phyloP scores from a whole-genome alignment of 1,140 invertebrate genomes.

The Pseudomyrmex cubaensis region DNA sequence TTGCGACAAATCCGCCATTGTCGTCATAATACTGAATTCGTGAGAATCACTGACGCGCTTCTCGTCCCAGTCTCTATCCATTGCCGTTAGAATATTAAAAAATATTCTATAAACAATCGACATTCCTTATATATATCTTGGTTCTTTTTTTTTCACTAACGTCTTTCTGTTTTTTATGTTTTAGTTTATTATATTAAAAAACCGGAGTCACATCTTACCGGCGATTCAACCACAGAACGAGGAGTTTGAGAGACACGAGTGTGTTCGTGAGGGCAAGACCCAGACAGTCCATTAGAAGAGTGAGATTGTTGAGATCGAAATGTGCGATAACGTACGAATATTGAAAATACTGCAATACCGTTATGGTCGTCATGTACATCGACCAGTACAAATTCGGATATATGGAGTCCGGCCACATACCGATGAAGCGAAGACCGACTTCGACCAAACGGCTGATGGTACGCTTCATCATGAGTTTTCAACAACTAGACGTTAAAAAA shows the following conservation, averaged over 20 bases:
- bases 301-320: not conserved
- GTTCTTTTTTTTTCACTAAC: not conserved
- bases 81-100: constrained; percentile 19
- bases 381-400: constrained; percentile 24
- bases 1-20: not conserved
- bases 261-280: constrained; percentile 34
- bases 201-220: constrained; percentile 23
- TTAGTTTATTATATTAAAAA: not conserved
- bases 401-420: constrained; percentile 32
- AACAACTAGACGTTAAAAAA: not conserved
- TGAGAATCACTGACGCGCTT: not conserved
- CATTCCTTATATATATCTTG: too few species aligned
- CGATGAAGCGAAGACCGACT: constrained; percentile 30
- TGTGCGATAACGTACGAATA: constrained; percentile 20
- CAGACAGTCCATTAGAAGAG: constrained; percentile 30
- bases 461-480: not conserved
- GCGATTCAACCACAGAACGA: constrained; percentile 38
- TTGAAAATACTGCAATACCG: not conserved
- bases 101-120: constrained; percentile 22
- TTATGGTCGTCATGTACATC: not conserved
- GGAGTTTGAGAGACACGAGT: constrained; percentile 45
- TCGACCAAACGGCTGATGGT: not conserved
- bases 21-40: not conserved
- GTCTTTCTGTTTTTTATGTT: too few species aligned
- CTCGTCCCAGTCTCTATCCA: constrained; percentile 16